Evolutionary conservation across 2,113 vertebrate species (phyloP).

Genomic region (Xiphophorus hellerii): DNA sequence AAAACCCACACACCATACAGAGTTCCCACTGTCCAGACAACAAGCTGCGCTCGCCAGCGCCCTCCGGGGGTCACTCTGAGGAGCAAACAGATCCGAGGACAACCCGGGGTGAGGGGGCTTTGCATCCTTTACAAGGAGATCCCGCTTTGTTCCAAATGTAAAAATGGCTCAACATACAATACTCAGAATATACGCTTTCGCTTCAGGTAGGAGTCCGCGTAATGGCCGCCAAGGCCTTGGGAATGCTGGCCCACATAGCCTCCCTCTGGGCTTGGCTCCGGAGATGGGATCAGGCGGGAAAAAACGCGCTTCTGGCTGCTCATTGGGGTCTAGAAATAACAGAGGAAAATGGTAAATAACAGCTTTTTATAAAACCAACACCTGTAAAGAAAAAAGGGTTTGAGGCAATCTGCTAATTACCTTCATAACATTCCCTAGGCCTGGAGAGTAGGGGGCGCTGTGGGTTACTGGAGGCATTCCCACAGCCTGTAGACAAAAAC

Average conservation of each 20-base stretch:
- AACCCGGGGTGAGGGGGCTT: background rate
- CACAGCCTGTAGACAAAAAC: constrained; percentile 77
- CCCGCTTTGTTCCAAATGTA: constrained; percentile 22
- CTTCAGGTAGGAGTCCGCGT: constrained; percentile 94
- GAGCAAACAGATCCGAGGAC: constrained; percentile 42
- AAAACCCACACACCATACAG: constrained; percentile 24
- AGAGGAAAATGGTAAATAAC: background rate
- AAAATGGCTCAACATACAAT: constrained; percentile 17
- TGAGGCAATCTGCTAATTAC: constrained; percentile 62
- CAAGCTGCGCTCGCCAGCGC: constrained; percentile 30
- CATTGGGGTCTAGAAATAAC: constrained; percentile 82
- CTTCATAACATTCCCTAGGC: constrained; percentile 81
- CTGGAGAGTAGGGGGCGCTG: constrained; percentile 73
- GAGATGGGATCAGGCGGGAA: constrained; percentile 90
- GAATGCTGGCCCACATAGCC: constrained; percentile 93
- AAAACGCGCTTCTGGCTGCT: constrained; percentile 90
- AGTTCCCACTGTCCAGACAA: constrained; percentile 45
- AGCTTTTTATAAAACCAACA: too few species aligned
- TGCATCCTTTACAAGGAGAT: constrained; percentile 20
- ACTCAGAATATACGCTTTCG: constrained; percentile 90
- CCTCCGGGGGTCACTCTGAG: constrained; percentile 62
- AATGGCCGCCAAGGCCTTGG: constrained; percentile 92
- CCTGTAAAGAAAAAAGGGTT: background rate
- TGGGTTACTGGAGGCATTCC: constrained; percentile 84
- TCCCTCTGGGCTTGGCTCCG: constrained; percentile 91